Base-by-base conservation (phyloP, 2,797 vertebrate genomes). In the Borostomias antarcticus region DNA sequence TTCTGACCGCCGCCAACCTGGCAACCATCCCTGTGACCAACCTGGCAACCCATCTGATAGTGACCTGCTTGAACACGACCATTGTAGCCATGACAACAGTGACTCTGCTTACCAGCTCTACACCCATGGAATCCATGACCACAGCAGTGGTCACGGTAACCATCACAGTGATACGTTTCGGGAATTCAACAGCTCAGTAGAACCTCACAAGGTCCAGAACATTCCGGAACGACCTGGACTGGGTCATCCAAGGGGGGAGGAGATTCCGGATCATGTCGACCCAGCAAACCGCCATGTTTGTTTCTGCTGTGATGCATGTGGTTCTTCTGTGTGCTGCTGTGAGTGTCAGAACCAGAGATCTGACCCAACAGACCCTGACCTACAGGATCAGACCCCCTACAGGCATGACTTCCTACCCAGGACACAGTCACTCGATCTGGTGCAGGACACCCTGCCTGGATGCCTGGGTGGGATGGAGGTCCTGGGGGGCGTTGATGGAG, bases 21-120 rank as follows among this genome's bases (percentile, higher is more conserved):
- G 37, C 21, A 28, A 30, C 25, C 10, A 30, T 28, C 13, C 1
- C 13, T 6, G 28, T n/a, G 15, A 17, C 26, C 26, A n/a, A 48
- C 33, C n/a, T 53, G 17, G 40, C 37, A 50, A 53, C 48, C 25
- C 10, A 25, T 10, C n/a, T 29, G 61, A 53, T 21, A 69, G 58
- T 19, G 35, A 19, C 26, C n/a, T n/a, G n/a, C 28, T 28, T n/a
- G 29, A 48, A n/a, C 21, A 51, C 29, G 21, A 33, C 28, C 33
- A 37, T 26, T 25, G 32, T 17, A 58, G 17, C 1, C 54, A 58
- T 23, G 32, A 51, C 48, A 10, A 25, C 11, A 7, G 3, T 51
- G 19, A 51, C 40, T 51, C 48, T 51, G 48, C 21, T 26, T 51
- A 3, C 9, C 19, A 51, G 19, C 48, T 21, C 48, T 2, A 11